Percentiles rank a stretch among this genome's conserved stretches.
Evolutionary conservation across 2,113 vertebrate species (phyloP).

Genomic region (Semicossyphus pulcher): DNA sequence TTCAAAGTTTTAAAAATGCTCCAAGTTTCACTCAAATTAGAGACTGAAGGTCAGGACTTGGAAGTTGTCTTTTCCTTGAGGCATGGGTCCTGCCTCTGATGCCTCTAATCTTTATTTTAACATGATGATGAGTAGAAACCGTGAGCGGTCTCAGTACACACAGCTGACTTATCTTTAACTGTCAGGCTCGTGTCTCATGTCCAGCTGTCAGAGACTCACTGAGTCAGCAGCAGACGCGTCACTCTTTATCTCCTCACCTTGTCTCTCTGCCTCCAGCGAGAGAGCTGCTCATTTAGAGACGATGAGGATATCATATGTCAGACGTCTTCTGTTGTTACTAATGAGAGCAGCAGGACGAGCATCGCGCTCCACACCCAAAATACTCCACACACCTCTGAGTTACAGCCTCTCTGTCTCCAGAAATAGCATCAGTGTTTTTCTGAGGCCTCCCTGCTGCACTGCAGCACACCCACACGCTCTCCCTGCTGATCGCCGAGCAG

Average conservation of each 20-base stretch:
- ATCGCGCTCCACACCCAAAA: slow-evolving; percentile 41
- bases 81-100: too few species aligned
- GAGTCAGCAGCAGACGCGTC: neutral
- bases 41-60: too few species aligned
- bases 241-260: slow-evolving; percentile 10
- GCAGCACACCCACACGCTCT: slow-evolving; percentile 71
- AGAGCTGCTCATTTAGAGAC: slow-evolving; percentile 11
- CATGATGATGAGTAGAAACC: too few species aligned
- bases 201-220: too few species aligned
- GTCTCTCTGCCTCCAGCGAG: neutral
- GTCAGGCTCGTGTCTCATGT: too few species aligned
- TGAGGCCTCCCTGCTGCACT: slow-evolving; percentile 70
- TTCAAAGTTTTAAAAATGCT: too few species aligned
- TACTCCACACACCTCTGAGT: slow-evolving; percentile 30
- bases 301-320: slow-evolving; percentile 23
- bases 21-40: too few species aligned
- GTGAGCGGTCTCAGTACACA: too few species aligned
- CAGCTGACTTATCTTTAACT: too few species aligned
- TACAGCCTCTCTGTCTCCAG: slow-evolving; percentile 32
- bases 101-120: too few species aligned
- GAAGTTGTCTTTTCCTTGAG: too few species aligned
- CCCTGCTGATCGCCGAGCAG: slow-evolving; percentile 39
- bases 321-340: slow-evolving; percentile 37
- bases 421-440: slow-evolving; percentile 68
- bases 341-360: slow-evolving; percentile 41